A percentile compares a stretch with the other conserved stretches of the same genome.
These are phyloP conservation scores for Drosophila bocki DNA, from an alignment of 1,140 invertebrate genomes.

Conservation along the genomic window DNA sequence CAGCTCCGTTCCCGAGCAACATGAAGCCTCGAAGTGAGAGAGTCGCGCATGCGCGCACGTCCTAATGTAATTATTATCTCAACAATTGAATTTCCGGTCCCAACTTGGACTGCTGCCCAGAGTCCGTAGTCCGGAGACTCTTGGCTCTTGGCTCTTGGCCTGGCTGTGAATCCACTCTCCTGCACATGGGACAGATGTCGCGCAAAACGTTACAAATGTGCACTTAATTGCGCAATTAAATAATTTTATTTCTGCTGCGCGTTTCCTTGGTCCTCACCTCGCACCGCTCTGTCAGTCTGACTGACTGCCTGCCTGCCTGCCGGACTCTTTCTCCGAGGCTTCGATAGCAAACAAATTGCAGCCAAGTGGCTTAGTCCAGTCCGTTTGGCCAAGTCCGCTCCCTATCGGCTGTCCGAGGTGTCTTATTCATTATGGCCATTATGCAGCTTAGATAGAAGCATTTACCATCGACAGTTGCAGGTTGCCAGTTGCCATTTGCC, in stretches of 20 bases:
- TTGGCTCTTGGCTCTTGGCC: constrained; percentile 1
- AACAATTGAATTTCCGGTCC: constrained; percentile 85
- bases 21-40: constrained; percentile 30
- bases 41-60: constrained; percentile 83
- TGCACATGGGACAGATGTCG: constrained; percentile 80
- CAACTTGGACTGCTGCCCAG: constrained; percentile 34
- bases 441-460: constrained; percentile 52
- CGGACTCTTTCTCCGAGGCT: constrained; percentile 18
- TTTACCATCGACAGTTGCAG: constrained; percentile 32
- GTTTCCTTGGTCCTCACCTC: constrained; percentile 35
- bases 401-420: constrained; percentile 63
- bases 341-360: constrained; percentile 74
- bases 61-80: constrained; percentile 85
- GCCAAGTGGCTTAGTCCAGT: constrained; percentile 45
- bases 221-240: constrained; percentile 85
- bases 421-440: constrained; percentile 71
- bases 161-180: constrained; percentile 49
- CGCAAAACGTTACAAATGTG: constrained; percentile 84
- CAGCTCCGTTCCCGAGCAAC: constrained; percentile 13
- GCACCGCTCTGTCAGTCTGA: not conserved
- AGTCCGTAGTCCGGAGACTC: constrained; percentile 17
- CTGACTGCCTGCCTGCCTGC: constrained; percentile 1
- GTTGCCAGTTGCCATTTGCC: constrained; percentile 27
- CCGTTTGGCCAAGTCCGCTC: constrained; percentile 30
- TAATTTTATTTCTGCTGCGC: constrained; percentile 79